These are phyloP conservation scores for Asteroscopus sphinx DNA, from an alignment of 2,888 invertebrate genomes.

Conservation along the genomic window DNA sequence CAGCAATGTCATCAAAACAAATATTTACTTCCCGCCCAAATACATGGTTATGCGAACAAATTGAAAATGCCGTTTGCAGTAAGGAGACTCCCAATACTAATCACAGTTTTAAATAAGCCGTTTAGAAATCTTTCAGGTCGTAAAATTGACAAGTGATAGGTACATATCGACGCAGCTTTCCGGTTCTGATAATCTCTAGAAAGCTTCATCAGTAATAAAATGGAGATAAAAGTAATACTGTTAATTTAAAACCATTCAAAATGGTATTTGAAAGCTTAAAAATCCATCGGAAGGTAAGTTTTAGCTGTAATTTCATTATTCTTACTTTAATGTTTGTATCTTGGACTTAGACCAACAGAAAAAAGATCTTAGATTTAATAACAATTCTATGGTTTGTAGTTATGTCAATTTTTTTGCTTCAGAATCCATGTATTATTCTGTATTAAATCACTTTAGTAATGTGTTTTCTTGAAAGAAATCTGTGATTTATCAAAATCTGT, in stretches of 20 bases:
- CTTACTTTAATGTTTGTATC: not conserved
- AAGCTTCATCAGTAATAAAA: slow-evolving; percentile 49
- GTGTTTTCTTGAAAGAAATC: slow-evolving; percentile 5
- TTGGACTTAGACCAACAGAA: too few relatives aligned
- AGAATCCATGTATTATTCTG: not conserved
- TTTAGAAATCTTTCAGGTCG: slow-evolving; percentile 63
- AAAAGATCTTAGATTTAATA: too few relatives aligned
- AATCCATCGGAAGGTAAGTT: slow-evolving; percentile 65
- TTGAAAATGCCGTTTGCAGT: slow-evolving; percentile 44
- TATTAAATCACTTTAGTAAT: not conserved
- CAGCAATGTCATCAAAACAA: slow-evolving; percentile 65
- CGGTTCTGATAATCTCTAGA: slow-evolving; percentile 58
- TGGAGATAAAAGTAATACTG: slow-evolving; percentile 35
- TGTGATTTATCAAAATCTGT: slow-evolving; percentile 3
- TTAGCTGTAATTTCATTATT: slow-evolving; percentile 8
- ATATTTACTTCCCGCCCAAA: slow-evolving; percentile 70
- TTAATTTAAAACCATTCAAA: slow-evolving; percentile 19
- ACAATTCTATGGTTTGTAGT: not conserved
- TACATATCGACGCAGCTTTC: slow-evolving; percentile 60
- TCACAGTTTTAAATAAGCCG: slow-evolving; percentile 41
- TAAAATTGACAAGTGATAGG: slow-evolving; percentile 66
- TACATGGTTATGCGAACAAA: slow-evolving; percentile 64
- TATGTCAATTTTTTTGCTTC: slow-evolving; percentile 3
- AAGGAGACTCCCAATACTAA: not conserved
- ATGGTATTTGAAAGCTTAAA: slow-evolving; percentile 65